Evolutionary conservation across 2,888 invertebrate genomes (phyloP).

Genomic region (Mantis religiosa): DNA sequence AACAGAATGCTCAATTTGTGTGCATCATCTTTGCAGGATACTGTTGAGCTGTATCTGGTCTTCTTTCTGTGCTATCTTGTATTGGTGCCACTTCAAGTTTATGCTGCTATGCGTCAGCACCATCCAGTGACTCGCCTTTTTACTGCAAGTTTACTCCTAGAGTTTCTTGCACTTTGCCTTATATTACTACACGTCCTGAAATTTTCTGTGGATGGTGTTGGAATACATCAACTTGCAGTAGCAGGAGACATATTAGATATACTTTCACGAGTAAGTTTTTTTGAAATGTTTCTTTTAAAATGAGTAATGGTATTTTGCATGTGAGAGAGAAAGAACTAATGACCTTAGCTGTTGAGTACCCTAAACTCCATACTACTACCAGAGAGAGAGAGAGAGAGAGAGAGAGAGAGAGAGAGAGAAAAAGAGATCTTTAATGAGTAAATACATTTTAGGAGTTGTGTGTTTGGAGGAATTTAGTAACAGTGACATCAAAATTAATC

Average conservation of each 20-base stretch:
- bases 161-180: conserved; percentile 79
- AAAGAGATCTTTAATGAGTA: too few species aligned
- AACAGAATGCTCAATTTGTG: neutral
- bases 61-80: conserved; percentile 84
- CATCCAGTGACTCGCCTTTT: conserved; percentile 90
- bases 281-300: neutral
- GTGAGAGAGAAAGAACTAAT: too few species aligned
- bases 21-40: conserved; percentile 56
- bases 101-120: conserved; percentile 82
- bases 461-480: too few species aligned
- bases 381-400: too few species aligned
- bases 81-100: conserved; percentile 83
- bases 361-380: too few species aligned
- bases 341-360: too few species aligned
- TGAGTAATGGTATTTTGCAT: too few species aligned
- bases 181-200: conserved; percentile 85
- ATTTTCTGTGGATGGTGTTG: conserved; percentile 87
- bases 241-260: conserved; percentile 91
- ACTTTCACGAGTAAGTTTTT: conserved; percentile 70
- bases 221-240: conserved; percentile 74
- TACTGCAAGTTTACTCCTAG: conserved; percentile 79
- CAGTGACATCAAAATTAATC: too few species aligned
- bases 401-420: too few species aligned
- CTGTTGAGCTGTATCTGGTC: conserved; percentile 82
- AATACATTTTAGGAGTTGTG: too few species aligned